Evolutionary conservation across 1,140 invertebrate species (phyloP).

Genomic region (Phenacoccus solenopsis): DNA sequence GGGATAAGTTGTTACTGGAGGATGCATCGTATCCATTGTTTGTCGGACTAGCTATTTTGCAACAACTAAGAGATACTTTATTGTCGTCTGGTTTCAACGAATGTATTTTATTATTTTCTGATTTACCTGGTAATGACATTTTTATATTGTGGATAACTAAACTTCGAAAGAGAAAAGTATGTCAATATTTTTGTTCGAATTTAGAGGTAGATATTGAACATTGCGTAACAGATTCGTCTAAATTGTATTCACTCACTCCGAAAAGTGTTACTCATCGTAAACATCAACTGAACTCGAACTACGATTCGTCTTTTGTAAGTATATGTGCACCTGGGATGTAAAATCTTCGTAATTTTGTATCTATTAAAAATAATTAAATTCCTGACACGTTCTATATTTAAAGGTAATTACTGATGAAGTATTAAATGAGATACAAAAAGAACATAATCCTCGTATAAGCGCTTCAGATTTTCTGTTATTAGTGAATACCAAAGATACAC

Average conservation of each 20-base stretch:
- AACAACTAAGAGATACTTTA: slow-evolving; percentile 71
- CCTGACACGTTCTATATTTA: no score
- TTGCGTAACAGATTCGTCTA: slow-evolving; percentile 78
- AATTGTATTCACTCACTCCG: slow-evolving; percentile 74
- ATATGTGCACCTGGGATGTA: not conserved
- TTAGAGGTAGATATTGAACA: slow-evolving; percentile 85
- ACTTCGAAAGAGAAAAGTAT: no score
- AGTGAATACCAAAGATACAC: slow-evolving; percentile 42
- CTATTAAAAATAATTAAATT: no score
- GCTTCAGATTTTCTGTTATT: slow-evolving; percentile 68
- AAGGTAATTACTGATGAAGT: slow-evolving; percentile 59
- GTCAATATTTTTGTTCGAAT: slow-evolving; percentile 15
- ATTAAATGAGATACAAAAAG: slow-evolving; percentile 50
- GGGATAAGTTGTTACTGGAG: slow-evolving; percentile 90
- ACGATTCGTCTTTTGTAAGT: slow-evolving; percentile 20
- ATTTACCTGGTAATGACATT: slow-evolving; percentile 58
- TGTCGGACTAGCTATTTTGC: slow-evolving; percentile 85
- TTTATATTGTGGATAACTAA: not conserved
- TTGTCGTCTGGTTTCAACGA: slow-evolving; percentile 90
- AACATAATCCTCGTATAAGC: slow-evolving; percentile 69
- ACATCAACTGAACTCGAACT: slow-evolving; percentile 41
- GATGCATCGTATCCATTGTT: slow-evolving; percentile 89
- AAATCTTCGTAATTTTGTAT: no score
- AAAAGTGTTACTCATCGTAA: slow-evolving; percentile 73
- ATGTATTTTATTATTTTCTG: slow-evolving; percentile 91